Conservation (phyloP, 2,888 invertebrate species). For the Tholera decimalis region DNA sequence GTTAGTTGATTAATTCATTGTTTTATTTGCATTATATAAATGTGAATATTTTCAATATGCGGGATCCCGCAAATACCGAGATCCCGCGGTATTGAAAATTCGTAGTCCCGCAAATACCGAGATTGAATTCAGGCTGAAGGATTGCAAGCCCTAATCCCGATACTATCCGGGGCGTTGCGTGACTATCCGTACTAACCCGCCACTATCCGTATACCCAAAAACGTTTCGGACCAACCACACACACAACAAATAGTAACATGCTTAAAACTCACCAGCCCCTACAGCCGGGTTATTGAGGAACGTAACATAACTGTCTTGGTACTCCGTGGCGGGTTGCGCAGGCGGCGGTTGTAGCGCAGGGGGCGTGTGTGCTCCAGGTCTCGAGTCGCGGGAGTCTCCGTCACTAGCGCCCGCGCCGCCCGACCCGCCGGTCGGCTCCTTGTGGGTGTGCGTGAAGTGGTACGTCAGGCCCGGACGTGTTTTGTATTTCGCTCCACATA, state of each 20-base stretch:
- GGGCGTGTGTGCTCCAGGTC: constrained; percentile 95
- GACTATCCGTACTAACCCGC: neutral
- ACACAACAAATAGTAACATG: neutral
- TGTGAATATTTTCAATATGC: too few relatives aligned
- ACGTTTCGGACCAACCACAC: neutral
- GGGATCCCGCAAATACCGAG: too few relatives aligned
- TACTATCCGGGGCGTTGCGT: too few relatives aligned
- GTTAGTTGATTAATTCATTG: too few relatives aligned
- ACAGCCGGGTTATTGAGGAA: constrained; percentile 92
- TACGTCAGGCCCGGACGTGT: constrained; percentile 98
- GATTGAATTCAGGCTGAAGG: too few relatives aligned
- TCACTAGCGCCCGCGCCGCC: constrained; percentile 71
- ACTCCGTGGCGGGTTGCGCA: constrained; percentile 83
- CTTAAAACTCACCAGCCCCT: constrained; percentile 74
- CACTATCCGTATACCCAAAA: too few relatives aligned
- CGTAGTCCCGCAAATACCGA: too few relatives aligned
- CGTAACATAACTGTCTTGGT: constrained; percentile 93
- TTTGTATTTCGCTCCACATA: constrained; percentile 99
- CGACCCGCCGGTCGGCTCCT: constrained; percentile 84
- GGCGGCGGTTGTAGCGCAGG: constrained; percentile 70
- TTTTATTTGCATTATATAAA: too few relatives aligned
- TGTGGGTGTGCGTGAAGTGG: constrained; percentile 98
- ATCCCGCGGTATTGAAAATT: too few relatives aligned
- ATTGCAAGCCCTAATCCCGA: too few relatives aligned
- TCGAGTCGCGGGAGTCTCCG: constrained; percentile 82